Evolutionary conservation across 2,113 vertebrate genomes (phyloP), one percentile per base, ranked within the genome.

Genomic region (Chaetops frenatus): DNA sequence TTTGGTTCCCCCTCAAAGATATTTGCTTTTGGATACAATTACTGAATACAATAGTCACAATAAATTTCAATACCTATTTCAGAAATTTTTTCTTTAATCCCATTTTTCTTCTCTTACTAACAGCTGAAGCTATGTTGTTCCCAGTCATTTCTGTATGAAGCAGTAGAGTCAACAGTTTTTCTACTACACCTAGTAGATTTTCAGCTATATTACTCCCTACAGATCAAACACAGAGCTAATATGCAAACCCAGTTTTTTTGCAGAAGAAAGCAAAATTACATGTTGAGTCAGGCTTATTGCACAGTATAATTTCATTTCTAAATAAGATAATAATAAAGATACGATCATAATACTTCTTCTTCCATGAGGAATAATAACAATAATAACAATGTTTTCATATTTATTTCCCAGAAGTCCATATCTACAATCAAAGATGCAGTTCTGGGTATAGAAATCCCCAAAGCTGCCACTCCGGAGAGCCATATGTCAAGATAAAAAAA

Each of bases 271-370:
- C 12, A 80, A 90, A 82, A 93, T 76, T 84, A 64, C 35, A 48
- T 25, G 47, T 38, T 87, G 61, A 86, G 48, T 85, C 36, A 92
- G 70, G 36, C 40, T 53, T 54, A 80, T 56, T 78, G 69, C 48
- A 87, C 56, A 72, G 15, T 44, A n/a, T n/a, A 79, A 79, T 67
- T 78, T 56, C 67, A 90, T 50, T 92, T 90, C 70, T 90, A 80
- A 93, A 72, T 28, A 81, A 66, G 28, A 53, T 81, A 73, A 89
- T 78, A 86, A 86, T 86, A 88, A 95, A 90, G 91, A 86, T 47
- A 81, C 69, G 19, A 76, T 51, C 24, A 62, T 53, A 92, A 57
- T 74, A 79, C 65, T 91, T 64, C n/a, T 81, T 81, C 40, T 33
- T 56, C 60, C 40, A 21, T 44, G 19, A 79, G 47, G 27, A 92